Conservation (phyloP, 1,140 invertebrate species). For the Papilio helenus region DNA sequence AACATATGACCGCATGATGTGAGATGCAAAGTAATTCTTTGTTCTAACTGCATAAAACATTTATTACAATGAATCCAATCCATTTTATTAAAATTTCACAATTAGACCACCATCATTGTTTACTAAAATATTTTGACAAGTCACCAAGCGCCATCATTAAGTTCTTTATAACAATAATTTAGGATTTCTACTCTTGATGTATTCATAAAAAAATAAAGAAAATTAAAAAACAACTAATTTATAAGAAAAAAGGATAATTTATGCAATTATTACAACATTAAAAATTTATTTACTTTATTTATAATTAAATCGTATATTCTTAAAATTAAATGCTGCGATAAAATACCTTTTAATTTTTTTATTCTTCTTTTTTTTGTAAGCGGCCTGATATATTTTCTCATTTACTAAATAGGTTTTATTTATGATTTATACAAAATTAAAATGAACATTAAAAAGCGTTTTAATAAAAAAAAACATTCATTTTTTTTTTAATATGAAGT, state of each 20-base stretch:
- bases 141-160: not conserved
- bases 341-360: not conserved
- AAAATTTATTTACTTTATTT: not conserved
- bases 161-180: slow-evolving; percentile 7
- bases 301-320: not conserved
- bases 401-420: not conserved
- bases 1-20: slow-evolving; percentile 83
- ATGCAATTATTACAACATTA: not conserved
- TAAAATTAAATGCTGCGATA: not conserved
- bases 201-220: not conserved
- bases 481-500: not conserved
- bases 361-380: not conserved
- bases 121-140: slow-evolving; percentile 36
- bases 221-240: not conserved
- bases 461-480: not conserved
- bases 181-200: not conserved
- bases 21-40: slow-evolving; percentile 73
- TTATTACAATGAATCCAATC: slow-evolving; percentile 83
- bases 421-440: not conserved
- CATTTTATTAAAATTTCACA: slow-evolving; percentile 55
- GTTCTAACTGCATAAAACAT: slow-evolving; percentile 76
- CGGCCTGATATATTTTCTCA: not conserved
- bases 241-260: not conserved
- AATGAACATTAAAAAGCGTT: not conserved
- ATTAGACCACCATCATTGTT: slow-evolving; percentile 25